phyloP scores from a whole-genome alignment of 2,888 invertebrate genomes.

The Stenotaenia linearis region DNA sequence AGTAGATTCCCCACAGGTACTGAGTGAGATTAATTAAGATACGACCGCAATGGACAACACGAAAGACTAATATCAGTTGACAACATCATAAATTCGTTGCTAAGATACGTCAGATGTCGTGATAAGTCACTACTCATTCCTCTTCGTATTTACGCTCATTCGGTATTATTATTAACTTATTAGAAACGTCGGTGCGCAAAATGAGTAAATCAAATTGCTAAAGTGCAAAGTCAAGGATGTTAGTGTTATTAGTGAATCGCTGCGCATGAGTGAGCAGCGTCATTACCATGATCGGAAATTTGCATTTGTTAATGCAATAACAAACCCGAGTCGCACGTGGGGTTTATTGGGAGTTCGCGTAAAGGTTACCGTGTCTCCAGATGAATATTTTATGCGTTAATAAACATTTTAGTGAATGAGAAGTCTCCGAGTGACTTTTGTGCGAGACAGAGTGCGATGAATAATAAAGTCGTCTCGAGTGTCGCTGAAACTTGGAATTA shows the following conservation, averaged over 20 bases:
- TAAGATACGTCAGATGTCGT: not conserved
- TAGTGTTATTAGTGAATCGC: not conserved
- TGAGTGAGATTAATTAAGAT: not conserved
- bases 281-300: not conserved
- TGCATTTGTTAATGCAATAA: not conserved
- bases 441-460: too few species aligned
- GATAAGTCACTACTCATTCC: not conserved
- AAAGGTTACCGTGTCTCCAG: too few species aligned
- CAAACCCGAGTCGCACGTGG: too few species aligned
- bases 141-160: not conserved
- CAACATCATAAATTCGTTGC: conserved; percentile 9
- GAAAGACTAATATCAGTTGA: too few species aligned
- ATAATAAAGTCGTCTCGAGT: too few species aligned
- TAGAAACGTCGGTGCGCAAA: not conserved
- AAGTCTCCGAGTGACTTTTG: too few species aligned
- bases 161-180: not conserved
- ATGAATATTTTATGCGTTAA: too few species aligned
- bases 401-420: too few species aligned
- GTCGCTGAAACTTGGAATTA: too few species aligned
- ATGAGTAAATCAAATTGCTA: not conserved
- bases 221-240: conserved; percentile 3
- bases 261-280: not conserved
- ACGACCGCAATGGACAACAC: not conserved
- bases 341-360: too few species aligned
- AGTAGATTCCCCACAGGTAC: not conserved